A percentile compares a stretch with the other conserved stretches of the same genome.
These are phyloP conservation scores for Prosopocoilus inquinatus DNA, from an alignment of 2,888 invertebrate species.

Conservation along the genomic window DNA sequence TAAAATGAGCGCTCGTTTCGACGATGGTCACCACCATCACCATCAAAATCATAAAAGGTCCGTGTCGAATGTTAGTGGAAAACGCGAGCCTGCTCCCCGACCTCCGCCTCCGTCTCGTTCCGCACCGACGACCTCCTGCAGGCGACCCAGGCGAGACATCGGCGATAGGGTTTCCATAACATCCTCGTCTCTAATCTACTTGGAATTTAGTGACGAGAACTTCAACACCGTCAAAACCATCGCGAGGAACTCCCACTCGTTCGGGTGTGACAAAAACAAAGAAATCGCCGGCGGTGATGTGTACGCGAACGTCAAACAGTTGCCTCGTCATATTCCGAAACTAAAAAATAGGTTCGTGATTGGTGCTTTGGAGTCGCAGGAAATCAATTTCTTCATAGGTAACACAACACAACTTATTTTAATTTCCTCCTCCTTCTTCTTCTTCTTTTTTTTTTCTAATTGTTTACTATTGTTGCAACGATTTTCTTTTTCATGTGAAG, in stretches of 20 bases:
- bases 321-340: slow-evolving; percentile 37
- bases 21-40: too few species aligned
- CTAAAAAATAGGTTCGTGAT: slow-evolving; percentile 41
- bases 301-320: slow-evolving; percentile 22
- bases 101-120: slow-evolving; percentile 46
- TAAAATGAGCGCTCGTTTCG: too few species aligned
- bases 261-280: neutral
- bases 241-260: neutral
- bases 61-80: slow-evolving; percentile 19
- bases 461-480: too few species aligned
- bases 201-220: slow-evolving; percentile 39
- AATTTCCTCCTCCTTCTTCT: too few species aligned
- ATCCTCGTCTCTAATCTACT: slow-evolving; percentile 58
- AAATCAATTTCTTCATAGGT: slow-evolving; percentile 48
- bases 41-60: slow-evolving; percentile 23
- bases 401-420: slow-evolving; percentile 9
- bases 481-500: too few species aligned
- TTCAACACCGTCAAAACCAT: slow-evolving; percentile 6
- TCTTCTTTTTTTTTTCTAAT: too few species aligned
- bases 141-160: slow-evolving; percentile 57
- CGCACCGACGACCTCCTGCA: slow-evolving; percentile 52
- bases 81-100: slow-evolving; percentile 13
- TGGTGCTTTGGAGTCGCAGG: slow-evolving; percentile 44
- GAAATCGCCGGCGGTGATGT: slow-evolving; percentile 4
- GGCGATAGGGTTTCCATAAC: slow-evolving; percentile 62